phyloP scores from a whole-genome alignment of 2,113 vertebrate genomes.

The Syngnathus typhle region DNA sequence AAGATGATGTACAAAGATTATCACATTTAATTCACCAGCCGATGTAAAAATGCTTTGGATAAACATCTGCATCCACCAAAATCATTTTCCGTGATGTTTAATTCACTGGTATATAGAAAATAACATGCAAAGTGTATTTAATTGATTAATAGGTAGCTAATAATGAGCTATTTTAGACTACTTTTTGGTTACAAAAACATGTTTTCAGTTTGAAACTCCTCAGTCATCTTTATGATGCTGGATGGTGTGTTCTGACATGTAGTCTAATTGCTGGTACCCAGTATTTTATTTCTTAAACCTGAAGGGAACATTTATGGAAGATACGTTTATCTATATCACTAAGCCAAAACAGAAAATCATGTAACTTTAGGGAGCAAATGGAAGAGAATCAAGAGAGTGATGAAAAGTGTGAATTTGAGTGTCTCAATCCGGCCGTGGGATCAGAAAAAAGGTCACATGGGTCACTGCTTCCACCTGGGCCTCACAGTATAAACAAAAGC shows the following conservation, averaged over 20 bases:
- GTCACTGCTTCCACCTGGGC: not conserved
- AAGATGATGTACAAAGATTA: too few relatives aligned
- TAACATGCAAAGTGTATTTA: not conserved
- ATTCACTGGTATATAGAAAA: not conserved
- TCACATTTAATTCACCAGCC: too few relatives aligned
- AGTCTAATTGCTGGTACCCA: not conserved
- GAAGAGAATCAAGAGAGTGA: not conserved
- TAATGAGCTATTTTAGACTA: too few relatives aligned
- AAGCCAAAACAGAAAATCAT: slow-evolving; percentile 37
- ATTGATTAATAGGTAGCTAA: not conserved
- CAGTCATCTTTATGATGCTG: too few relatives aligned
- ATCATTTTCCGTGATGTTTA: too few relatives aligned
- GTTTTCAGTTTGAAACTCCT: not conserved
- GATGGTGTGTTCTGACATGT: not conserved
- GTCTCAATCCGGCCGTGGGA: slow-evolving; percentile 20
- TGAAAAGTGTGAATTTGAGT: slow-evolving; percentile 6
- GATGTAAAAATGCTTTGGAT: too few relatives aligned
- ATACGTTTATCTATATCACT: slow-evolving; percentile 31
- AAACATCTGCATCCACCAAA: too few relatives aligned
- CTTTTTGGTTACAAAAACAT: not conserved
- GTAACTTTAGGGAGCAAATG: slow-evolving; percentile 9
- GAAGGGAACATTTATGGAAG: not conserved
- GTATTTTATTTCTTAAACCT: not conserved
- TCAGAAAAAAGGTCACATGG: slow-evolving; percentile 25
- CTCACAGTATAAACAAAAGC: not conserved